phyloP scores from a whole-genome alignment of 2,113 vertebrate genomes.

The Drymodes brunneopygia region DNA sequence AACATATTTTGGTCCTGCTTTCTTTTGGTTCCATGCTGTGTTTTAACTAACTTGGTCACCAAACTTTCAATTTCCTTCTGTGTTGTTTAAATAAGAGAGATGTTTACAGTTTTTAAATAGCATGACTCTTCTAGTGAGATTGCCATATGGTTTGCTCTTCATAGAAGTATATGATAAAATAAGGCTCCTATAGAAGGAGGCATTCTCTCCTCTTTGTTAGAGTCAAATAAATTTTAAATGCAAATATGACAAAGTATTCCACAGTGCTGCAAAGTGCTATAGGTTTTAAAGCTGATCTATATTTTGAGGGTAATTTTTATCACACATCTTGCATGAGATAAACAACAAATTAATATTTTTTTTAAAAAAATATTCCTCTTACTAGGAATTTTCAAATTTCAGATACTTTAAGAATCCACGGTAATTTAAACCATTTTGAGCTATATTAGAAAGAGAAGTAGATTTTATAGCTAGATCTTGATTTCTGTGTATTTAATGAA shows the following conservation, averaged over 20 bases:
- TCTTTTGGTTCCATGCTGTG: neutral
- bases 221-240: neutral
- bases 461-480: neutral
- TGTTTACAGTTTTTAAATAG: neutral
- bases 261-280: neutral
- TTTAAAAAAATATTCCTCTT: neutral
- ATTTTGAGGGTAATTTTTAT: neutral
- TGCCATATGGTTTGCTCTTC: neutral
- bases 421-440: neutral
- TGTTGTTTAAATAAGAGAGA: neutral
- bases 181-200: neutral
- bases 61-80: neutral
- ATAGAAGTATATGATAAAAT: neutral
- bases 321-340: neutral
- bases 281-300: neutral
- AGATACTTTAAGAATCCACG: neutral
- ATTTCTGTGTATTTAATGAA: neutral
- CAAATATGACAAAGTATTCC: conserved; percentile 26
- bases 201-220: neutral
- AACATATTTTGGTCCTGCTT: neutral
- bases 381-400: neutral
- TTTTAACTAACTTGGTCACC: neutral
- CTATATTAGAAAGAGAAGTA: neutral
- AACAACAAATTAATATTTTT: neutral
- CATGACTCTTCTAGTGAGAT: neutral